phyloP scores from a whole-genome alignment of 2,113 vertebrate genomes.

The Anoura caudifer region DNA sequence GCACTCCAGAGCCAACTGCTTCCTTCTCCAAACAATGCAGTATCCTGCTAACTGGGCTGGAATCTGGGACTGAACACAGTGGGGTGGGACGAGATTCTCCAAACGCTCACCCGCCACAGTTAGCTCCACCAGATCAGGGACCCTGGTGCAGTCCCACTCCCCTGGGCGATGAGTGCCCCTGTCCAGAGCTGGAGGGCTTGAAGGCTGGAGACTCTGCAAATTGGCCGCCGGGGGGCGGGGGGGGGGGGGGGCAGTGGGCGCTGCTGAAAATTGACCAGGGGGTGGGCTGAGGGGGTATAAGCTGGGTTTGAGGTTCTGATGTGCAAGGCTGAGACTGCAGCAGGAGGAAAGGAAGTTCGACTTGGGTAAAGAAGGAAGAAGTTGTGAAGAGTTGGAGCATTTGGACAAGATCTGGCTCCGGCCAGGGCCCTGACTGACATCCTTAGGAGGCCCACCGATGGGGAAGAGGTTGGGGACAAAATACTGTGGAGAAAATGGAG shows the following conservation, averaged over 20 bases:
- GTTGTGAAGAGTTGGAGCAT: background rate
- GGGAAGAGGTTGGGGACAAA: background rate
- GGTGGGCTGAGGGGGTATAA: background rate
- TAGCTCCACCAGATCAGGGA: background rate
- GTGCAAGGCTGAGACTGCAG: background rate
- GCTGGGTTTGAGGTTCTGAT: background rate
- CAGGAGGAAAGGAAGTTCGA: background rate
- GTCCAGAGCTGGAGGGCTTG: background rate
- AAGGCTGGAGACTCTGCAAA: background rate
- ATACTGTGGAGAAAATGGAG: background rate
- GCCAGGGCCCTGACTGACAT: background rate
- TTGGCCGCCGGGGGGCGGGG: too few species aligned
- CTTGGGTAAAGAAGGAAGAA: background rate
- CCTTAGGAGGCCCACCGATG: background rate
- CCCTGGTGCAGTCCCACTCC: background rate
- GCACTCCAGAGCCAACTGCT: slow-evolving; percentile 72
- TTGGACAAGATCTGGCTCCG: background rate
- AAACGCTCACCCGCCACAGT: background rate
- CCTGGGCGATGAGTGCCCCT: background rate
- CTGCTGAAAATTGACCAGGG: background rate
- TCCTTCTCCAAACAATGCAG: slow-evolving; percentile 76
- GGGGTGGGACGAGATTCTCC: background rate
- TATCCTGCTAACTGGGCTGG: slow-evolving; percentile 56
- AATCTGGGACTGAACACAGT: slow-evolving; percentile 53
- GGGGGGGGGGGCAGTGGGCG: too few species aligned